phyloP scores from a whole-genome alignment of 2,888 invertebrate genomes.

The Iphiclides podalirius region DNA sequence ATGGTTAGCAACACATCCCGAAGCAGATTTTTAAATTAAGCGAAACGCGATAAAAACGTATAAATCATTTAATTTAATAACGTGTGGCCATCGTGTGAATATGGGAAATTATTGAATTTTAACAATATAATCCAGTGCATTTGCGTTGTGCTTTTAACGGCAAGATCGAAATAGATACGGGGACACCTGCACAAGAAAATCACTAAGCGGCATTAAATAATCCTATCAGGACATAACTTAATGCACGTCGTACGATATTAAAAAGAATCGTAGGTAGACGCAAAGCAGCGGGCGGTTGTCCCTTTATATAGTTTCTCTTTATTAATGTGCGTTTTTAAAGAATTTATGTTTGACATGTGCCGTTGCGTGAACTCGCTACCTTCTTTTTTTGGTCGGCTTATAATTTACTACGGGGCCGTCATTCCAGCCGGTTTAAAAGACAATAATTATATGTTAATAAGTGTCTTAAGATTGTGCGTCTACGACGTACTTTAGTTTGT shows the following conservation, averaged over 20 bases:
- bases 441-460: conserved; percentile 1
- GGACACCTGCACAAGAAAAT: neutral
- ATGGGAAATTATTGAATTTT: no score
- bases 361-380: conserved; percentile 20
- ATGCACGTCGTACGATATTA: conserved; percentile 14
- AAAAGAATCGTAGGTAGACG: conserved; percentile 4
- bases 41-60: no score
- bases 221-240: conserved; percentile 5
- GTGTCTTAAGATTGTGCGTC: no score
- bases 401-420: conserved; percentile 14
- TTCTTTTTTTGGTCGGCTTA: conserved; percentile 8
- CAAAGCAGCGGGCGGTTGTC: conserved; percentile 8
- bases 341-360: conserved; percentile 66
- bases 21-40: no score
- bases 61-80: no score
- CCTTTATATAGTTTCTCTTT: conserved; percentile 47
- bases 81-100: no score
- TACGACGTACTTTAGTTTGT: no score
- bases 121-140: no score
- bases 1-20: no score
- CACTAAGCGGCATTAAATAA: neutral
- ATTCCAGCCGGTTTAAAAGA: neutral
- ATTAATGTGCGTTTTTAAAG: conserved; percentile 65
- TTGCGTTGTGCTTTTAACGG: no score
- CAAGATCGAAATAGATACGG: no score